Evolutionary conservation across 2,113 vertebrate genomes (phyloP).

Genomic region (Ageneiosus marmoratus): DNA sequence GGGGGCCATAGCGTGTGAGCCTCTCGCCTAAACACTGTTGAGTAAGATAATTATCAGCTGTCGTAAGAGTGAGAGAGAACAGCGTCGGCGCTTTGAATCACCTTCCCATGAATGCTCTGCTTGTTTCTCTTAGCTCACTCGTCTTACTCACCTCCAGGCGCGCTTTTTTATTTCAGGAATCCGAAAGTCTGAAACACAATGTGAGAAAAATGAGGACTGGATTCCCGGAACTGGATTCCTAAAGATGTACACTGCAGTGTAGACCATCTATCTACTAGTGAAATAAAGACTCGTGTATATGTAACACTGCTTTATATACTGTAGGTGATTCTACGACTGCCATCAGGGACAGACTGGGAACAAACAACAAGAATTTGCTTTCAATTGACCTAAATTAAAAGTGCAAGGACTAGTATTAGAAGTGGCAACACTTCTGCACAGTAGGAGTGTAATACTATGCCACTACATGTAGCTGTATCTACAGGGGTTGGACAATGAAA

Average conservation of each 20-base stretch:
- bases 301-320: no score
- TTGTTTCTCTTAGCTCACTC: conserved; percentile 75
- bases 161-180: conserved; percentile 71
- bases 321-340: no score
- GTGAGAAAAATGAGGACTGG: conserved; percentile 63
- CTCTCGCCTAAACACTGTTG: conserved; percentile 59
- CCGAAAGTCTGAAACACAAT: conserved; percentile 46
- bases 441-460: background rate
- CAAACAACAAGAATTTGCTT: background rate
- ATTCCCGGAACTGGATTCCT: conserved; percentile 50
- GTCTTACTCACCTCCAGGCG: conserved; percentile 71
- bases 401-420: background rate
- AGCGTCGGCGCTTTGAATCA: conserved; percentile 73
- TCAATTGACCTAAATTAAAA: background rate
- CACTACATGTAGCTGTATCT: background rate
- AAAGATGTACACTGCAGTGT: background rate
- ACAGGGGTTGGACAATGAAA: no score
- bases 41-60: conserved; percentile 73
- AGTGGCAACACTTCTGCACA: background rate
- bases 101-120: conserved; percentile 72
- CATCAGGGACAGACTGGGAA: background rate
- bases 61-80: conserved; percentile 64
- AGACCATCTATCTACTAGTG: background rate
- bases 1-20: conserved; percentile 70
- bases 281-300: background rate